Evolutionary conservation across 1,140 invertebrate genomes (phyloP), one percentile per base, ranked within the genome.

Genomic region (Varroa destructor): DNA sequence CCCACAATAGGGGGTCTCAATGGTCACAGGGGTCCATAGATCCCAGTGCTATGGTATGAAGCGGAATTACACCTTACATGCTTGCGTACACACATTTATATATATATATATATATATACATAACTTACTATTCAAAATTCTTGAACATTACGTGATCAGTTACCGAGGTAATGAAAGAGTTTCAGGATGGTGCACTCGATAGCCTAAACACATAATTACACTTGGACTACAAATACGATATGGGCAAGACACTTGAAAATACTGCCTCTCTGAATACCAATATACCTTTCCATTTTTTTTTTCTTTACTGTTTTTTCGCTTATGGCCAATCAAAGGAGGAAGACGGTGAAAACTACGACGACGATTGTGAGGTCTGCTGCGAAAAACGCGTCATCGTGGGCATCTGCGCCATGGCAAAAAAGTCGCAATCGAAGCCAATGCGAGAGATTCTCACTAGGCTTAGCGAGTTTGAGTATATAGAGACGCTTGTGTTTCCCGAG

Each of bases 361-460:
- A 58, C 46, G 58, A 74, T 54, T 36, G 70, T 54, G 55, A 75
- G n/a, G 56, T 61, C 40, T 40, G 40, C 61, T 67, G 37, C 40
- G 61, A 46, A 14, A 76, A 78, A 72, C 88, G 93, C 77, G 91
- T 98, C 71, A 84, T 93, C 77, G 91, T 98, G 74, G 94, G 94
- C 61, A 88, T 98, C 73, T 98, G 95, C 84, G 93, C 95, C 56
- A 98, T 98, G 95, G 89, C 90, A 75, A 99, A 98, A 80, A 99
- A 99, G 81, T 93, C 93, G 1, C 88, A 93, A 76, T 97, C 93
- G 71, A 97, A 97, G 82, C 94, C 95, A 1, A 99, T 99, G 95
- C 91, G 90, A 79, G 94, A 97, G 81, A 99, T 99, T 77, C 83
- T 99, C 25, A 91, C 88, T 0, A 84, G 95, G 1, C 84, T 98